phyloP scores from a whole-genome alignment of 2,888 invertebrate genomes.

The Rosalia funebris region DNA sequence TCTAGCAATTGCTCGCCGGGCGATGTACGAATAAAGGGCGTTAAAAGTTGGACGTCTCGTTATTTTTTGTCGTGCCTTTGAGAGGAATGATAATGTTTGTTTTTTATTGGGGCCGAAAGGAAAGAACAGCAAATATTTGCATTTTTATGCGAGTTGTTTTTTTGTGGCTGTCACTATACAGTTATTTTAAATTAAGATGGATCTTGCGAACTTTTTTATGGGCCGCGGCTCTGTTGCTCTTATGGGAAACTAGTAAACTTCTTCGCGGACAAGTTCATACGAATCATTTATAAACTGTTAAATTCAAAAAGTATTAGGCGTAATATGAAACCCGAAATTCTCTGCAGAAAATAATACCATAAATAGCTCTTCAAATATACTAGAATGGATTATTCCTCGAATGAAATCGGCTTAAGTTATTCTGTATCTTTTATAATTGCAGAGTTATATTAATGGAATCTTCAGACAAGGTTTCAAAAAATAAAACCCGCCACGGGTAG shows the following conservation, averaged over 20 bases:
- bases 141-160: constrained; percentile 60
- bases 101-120: constrained; percentile 54
- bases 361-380: too few species aligned
- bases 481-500: too few species aligned
- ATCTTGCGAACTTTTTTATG: constrained; percentile 49
- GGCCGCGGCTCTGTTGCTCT: constrained; percentile 38
- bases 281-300: too few species aligned
- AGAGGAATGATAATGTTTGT: constrained; percentile 59
- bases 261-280: too few species aligned
- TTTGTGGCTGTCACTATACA: constrained; percentile 55
- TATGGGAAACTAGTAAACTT: constrained; percentile 37
- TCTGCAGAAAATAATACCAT: too few species aligned
- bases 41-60: constrained; percentile 59
- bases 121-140: constrained; percentile 55
- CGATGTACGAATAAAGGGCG: constrained; percentile 31
- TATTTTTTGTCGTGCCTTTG: constrained; percentile 59
- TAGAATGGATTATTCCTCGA: too few species aligned
- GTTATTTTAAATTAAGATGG: constrained; percentile 58
- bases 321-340: too few species aligned
- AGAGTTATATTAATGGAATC: too few species aligned
- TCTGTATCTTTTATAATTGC: too few species aligned
- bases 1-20: constrained; percentile 46
- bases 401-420: too few species aligned
- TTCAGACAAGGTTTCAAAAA: too few species aligned
- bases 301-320: too few species aligned